Evolutionary conservation across 2,888 invertebrate species (phyloP), one percentile per base, ranked within the genome.

Genomic region (Philhelius pedissequus): DNA sequence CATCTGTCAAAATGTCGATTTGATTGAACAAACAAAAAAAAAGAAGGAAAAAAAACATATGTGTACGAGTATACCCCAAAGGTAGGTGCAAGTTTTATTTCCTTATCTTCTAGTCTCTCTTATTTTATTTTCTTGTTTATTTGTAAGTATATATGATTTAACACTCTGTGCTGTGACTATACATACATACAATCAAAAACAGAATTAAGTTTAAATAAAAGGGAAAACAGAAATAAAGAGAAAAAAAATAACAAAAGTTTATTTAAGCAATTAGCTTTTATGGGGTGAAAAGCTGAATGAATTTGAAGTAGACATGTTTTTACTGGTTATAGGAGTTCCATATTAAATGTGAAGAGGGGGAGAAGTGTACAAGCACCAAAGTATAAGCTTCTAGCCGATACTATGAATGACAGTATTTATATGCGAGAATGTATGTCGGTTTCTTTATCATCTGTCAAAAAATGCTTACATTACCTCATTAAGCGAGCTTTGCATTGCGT

Each of bases 251-350:
- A 81, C 60, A 78, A 78, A 83, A 78, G 83, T 83, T 79, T 80
- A 71, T 80, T 80, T 71, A 58, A 75, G 75, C 84, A 84, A 84
- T 84, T 80, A 84, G 80, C 84, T 84, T 84, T 84, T 84, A 80
- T 75, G 75, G 80, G 75, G 84, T 80, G 76, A 84, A 84, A 84
- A 84, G 84, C 84, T 84, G 84, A 84, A 84, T 84, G 84, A 84
- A 84, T 84, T 83, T 68, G 62, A 80, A 71, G 75, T 71, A 70
- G 54, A 79, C 64, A 64, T 74, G 70, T 75, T 80, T 80, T 70
- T 38, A 18, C 7, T 56, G 25, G 75, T 27, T 52, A 54, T 32
- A 20, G 48, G 20, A 56, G 40, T 18, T 25, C 20, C 48, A 56
- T 2, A 43, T 6, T 15, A 4, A 66, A n/a, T n/a, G n/a, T n/a